These are phyloP conservation scores for Eurois occulta DNA, from an alignment of 2,888 invertebrate genomes.

Conservation along the genomic window DNA sequence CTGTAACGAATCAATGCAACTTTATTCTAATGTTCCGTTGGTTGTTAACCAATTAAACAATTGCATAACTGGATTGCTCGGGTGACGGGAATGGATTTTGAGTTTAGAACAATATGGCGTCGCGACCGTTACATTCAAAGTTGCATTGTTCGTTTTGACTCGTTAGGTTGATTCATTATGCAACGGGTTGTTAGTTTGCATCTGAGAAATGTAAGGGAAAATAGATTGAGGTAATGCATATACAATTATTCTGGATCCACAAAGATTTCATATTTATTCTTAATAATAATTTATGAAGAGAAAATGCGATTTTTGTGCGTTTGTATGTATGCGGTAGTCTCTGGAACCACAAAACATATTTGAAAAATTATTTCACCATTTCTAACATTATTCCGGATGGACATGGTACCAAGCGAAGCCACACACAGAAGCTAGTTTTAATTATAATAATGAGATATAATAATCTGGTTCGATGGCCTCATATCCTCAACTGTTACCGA, in stretches of 20 bases:
- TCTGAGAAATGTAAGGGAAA: neutral
- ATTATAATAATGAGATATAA: neutral
- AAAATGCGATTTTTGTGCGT: neutral
- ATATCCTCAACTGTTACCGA: neutral
- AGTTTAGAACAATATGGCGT: slow-evolving; percentile 76
- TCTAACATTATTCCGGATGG: neutral
- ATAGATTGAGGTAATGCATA: neutral
- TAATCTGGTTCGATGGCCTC: neutral
- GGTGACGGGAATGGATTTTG: slow-evolving; percentile 67
- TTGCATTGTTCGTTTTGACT: slow-evolving; percentile 72
- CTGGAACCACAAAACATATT: too few species aligned
- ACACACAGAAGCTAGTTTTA: neutral
- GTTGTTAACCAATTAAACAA: slow-evolving; percentile 77
- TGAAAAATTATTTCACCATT: neutral
- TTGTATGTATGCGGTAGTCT: neutral
- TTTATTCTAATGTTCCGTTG: slow-evolving; percentile 74
- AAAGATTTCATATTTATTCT: neutral
- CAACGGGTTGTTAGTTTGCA: slow-evolving; percentile 43
- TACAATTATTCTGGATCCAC: neutral
- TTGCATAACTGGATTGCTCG: slow-evolving; percentile 71
- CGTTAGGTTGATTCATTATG: slow-evolving; percentile 62
- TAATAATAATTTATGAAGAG: neutral
- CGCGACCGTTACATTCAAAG: slow-evolving; percentile 72
- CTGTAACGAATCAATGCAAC: slow-evolving; percentile 66
- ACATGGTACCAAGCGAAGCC: neutral